A percentile compares a stretch with the other conserved stretches of the same genome.
Conservation (phyloP, 2,797 vertebrate genomes). For the Anolis apletophallus region DNA sequence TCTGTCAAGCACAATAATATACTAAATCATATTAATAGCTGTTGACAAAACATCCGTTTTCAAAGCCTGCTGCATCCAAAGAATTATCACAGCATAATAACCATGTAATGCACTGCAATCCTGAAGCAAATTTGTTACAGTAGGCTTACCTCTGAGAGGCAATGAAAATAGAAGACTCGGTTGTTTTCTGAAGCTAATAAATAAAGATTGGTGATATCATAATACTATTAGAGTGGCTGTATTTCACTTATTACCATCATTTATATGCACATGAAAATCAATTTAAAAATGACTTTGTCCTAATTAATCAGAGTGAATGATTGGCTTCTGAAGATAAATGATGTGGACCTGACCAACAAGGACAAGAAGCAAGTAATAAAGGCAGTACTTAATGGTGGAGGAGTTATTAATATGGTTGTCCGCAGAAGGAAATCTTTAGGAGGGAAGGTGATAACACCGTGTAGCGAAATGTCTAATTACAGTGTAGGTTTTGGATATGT, state of each 20-base stretch:
- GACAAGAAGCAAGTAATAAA: slow-evolving; percentile 96
- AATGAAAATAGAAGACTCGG: not conserved
- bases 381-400: slow-evolving; percentile 90
- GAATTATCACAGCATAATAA: not conserved
- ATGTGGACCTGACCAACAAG: slow-evolving; percentile 96
- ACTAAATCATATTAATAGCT: not conserved
- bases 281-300: slow-evolving; percentile 14
- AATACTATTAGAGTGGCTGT: not conserved
- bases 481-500: too few species aligned
- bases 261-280: not conserved
- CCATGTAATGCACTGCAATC: not conserved
- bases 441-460: slow-evolving; percentile 88
- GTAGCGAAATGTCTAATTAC: too few species aligned
- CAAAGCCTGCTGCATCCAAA: not conserved
- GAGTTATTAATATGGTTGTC: slow-evolving; percentile 95
- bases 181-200: slow-evolving; percentile 19
- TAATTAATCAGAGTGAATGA: slow-evolving; percentile 89
- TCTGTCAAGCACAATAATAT: not conserved
- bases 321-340: slow-evolving; percentile 96
- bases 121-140: not conserved
- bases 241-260: not conserved
- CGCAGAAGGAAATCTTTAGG: slow-evolving; percentile 93
- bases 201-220: not conserved
- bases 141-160: not conserved
- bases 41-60: not conserved